phyloP scores from a whole-genome alignment of 2,888 invertebrate species.

The Rhagium mordax region DNA sequence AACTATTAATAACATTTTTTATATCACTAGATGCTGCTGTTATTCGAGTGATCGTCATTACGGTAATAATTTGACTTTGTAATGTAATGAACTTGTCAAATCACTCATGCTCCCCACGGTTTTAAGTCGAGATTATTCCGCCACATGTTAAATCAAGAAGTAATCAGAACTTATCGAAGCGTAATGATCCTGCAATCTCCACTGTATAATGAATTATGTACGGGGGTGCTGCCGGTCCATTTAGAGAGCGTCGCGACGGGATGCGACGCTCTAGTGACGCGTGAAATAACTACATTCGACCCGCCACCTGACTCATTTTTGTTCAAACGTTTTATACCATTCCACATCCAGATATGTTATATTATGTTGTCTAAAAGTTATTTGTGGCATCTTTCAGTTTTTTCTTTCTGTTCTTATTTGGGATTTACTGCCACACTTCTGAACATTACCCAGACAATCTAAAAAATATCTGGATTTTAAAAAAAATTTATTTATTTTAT shows the following conservation, averaged over 20 bases:
- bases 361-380: too few species aligned
- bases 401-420: too few species aligned
- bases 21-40: not conserved
- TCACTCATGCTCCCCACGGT: conserved; percentile 36
- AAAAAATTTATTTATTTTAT: too few species aligned
- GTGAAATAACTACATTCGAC: conserved; percentile 62
- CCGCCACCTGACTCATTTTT: conserved; percentile 48
- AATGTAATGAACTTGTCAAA: conserved; percentile 46
- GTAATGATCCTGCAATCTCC: conserved; percentile 54
- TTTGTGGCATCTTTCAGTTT: too few species aligned
- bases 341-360: not conserved
- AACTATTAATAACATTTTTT: not conserved
- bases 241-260: conserved; percentile 52
- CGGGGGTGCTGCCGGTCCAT: conserved; percentile 46
- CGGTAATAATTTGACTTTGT: conserved; percentile 13
- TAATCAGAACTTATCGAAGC: conserved; percentile 60
- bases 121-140: conserved; percentile 49
- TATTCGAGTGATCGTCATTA: conserved; percentile 5
- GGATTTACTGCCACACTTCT: too few species aligned
- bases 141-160: conserved; percentile 57
- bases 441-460: too few species aligned
- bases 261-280: conserved; percentile 60
- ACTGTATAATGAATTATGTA: conserved; percentile 48
- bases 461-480: too few species aligned
- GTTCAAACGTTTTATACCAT: not conserved